phyloP scores from a whole-genome alignment of 2,888 invertebrate genomes.

The Bruchidius siliquastri region DNA sequence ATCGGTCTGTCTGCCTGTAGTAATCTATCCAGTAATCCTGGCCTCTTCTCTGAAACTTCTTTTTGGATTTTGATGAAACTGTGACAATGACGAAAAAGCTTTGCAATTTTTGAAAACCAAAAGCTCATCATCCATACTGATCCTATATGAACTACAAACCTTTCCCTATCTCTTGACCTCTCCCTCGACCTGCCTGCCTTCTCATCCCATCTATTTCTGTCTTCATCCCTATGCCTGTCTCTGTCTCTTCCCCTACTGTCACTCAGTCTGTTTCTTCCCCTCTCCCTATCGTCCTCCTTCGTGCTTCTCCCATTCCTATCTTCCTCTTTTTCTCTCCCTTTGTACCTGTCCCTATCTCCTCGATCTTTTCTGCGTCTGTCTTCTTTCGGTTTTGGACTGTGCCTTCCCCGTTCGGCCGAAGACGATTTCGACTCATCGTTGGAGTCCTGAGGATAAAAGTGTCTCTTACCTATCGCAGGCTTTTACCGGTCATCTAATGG shows the following conservation, averaged over 20 bases:
- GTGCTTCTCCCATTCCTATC: slow-evolving; percentile 11
- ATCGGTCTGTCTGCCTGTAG: too few relatives aligned
- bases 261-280: slow-evolving; percentile 12
- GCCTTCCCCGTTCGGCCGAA: slow-evolving; percentile 13
- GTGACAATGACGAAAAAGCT: too few relatives aligned
- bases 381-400: slow-evolving; percentile 8
- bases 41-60: too few relatives aligned
- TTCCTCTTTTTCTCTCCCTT: slow-evolving; percentile 16
- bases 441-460: slow-evolving; percentile 37
- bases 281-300: slow-evolving; percentile 6
- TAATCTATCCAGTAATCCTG: too few relatives aligned
- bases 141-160: slow-evolving; percentile 9
- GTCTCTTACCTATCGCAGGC: slow-evolving; percentile 37
- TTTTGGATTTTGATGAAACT: too few relatives aligned
- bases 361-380: slow-evolving; percentile 7
- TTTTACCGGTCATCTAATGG: slow-evolving; percentile 8
- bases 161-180: slow-evolving; percentile 25
- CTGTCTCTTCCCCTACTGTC: slow-evolving; percentile 15
- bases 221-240: slow-evolving; percentile 30
- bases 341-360: slow-evolving; percentile 12
- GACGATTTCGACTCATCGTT: slow-evolving; percentile 8
- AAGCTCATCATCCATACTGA: background rate
- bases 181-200: slow-evolving; percentile 34
- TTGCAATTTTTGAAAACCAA: too few relatives aligned
- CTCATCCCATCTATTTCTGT: slow-evolving; percentile 33